These are phyloP conservation scores for Nowickia ferox DNA, from an alignment of 2,888 invertebrate genomes.

Conservation along the genomic window DNA sequence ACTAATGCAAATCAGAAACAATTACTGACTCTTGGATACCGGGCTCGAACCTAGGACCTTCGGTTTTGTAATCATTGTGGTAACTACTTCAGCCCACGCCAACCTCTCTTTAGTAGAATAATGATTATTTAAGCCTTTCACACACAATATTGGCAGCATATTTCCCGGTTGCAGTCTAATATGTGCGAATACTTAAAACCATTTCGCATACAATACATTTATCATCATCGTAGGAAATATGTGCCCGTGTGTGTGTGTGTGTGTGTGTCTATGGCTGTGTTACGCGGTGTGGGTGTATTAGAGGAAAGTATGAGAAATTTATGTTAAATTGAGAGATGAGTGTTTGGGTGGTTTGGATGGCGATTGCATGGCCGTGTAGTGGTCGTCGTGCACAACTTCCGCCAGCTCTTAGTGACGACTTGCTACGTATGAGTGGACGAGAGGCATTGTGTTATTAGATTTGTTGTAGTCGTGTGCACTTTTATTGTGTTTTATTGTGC, in stretches of 20 bases:
- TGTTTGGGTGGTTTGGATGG: not conserved
- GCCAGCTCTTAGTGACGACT: conserved; percentile 69
- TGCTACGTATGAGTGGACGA: conserved; percentile 41
- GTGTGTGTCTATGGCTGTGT: not conserved
- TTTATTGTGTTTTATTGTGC: conserved; percentile 72
- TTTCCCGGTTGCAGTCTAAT: conserved; percentile 40
- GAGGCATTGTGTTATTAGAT: conserved; percentile 70
- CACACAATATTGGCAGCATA: no score
- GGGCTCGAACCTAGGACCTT: no score
- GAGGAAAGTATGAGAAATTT: not conserved
- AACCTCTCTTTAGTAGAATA: no score
- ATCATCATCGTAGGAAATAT: conserved; percentile 63
- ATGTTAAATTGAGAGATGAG: not conserved
- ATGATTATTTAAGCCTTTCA: no score
- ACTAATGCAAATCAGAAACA: no score
- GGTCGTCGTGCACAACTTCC: conserved; percentile 63
- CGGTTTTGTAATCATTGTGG: no score
- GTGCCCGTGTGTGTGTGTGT: not conserved
- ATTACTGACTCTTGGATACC: no score
- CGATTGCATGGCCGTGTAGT: not conserved
- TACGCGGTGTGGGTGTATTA: conserved; percentile 4
- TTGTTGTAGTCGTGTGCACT: conserved; percentile 71
- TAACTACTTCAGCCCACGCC: no score
- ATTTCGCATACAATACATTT: conserved; percentile 66
- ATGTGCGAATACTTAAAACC: conserved; percentile 25